Base-by-base conservation (phyloP, 1,140 invertebrate genomes). In the Luehdorfia chinensis region DNA sequence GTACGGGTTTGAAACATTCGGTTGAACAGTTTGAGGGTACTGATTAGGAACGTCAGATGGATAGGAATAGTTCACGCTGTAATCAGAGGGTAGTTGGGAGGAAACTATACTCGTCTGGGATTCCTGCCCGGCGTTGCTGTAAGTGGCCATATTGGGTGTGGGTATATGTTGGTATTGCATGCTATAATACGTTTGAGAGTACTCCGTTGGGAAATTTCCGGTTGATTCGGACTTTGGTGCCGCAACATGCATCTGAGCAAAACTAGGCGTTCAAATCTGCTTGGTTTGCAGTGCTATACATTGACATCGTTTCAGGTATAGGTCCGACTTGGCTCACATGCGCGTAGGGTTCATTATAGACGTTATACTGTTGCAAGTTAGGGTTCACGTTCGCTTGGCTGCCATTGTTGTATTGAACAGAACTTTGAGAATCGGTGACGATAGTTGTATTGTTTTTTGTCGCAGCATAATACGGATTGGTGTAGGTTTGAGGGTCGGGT, bases 221-320 rank as follows among this genome's bases (percentile, higher is more conserved):
- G 59, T 15, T 0, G 54, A 41, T 2, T 75, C 73, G 1, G 61
- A 34, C 46, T 79, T 77, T 0, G 61, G 61, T 5, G 30, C 53
- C 3, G 65, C 55, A 0, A 85, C 48, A 16, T 83, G 72, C 79
- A 85, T 80, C 41, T 81, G 69, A 1, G 74, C 60, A 28, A 85
- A 81, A 43, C 68, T 76, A 0, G n/a, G 69, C 34, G 14, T 55
- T 74, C n/a, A 84, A 58, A 16, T 84, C 74, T 0, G 54, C 47
- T 27, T 70, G 63, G 28, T 65, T 59, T 2, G 31, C 39, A 1
- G 34, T 12, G 7, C 21, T 50, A 49, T 67, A 64, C 1, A 47
- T 33, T 0, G 51, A 43, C 28, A 48, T 34, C 1, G 21, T 32
- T 23, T 59, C 54, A 1, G 54, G 48, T 27, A 63, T 41, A 8